Percentiles rank a stretch among this genome's conserved stretches.
phyloP scores from a whole-genome alignment of 2,797 vertebrate genomes.

The Rhadinocentrus ornatus region DNA sequence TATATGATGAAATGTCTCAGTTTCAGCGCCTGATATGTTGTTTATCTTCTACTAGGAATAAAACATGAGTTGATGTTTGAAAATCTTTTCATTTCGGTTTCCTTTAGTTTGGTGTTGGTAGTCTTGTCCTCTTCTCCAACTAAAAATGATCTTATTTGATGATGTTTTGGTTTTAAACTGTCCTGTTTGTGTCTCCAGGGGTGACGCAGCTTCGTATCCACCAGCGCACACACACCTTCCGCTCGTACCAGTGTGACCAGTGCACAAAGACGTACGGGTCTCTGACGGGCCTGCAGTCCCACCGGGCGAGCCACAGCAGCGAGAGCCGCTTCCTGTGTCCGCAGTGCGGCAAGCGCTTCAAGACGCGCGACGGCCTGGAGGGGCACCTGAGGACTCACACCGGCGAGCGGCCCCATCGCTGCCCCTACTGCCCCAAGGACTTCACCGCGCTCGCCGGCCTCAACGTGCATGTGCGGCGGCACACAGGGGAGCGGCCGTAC shows the following conservation, averaged over 20 bases:
- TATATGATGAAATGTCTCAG: too few species aligned
- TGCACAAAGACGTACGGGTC: constrained; percentile 78
- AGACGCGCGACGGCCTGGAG: constrained; percentile 77
- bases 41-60: too few species aligned
- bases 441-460: constrained; percentile 79
- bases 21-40: too few species aligned
- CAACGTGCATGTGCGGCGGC: constrained; percentile 80
- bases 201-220: constrained; percentile 80
- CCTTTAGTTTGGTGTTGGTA: too few species aligned
- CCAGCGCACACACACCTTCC: constrained; percentile 72
- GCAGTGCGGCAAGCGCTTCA: constrained; percentile 81
- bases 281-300: constrained; percentile 66
- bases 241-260: constrained; percentile 73
- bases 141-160: too few species aligned
- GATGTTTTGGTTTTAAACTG: too few species aligned
- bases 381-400: constrained; percentile 78
- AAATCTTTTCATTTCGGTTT: too few species aligned
- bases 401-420: constrained; percentile 74
- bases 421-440: constrained; percentile 79
- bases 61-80: too few species aligned
- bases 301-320: constrained; percentile 63
- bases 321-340: constrained; percentile 78
- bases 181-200: constrained; percentile 41
- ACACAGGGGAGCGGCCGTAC: constrained; percentile 82
- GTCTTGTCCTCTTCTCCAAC: too few species aligned